These are phyloP conservation scores for Apus apus DNA, from an alignment of 2,113 vertebrate species.

Conservation along the genomic window DNA sequence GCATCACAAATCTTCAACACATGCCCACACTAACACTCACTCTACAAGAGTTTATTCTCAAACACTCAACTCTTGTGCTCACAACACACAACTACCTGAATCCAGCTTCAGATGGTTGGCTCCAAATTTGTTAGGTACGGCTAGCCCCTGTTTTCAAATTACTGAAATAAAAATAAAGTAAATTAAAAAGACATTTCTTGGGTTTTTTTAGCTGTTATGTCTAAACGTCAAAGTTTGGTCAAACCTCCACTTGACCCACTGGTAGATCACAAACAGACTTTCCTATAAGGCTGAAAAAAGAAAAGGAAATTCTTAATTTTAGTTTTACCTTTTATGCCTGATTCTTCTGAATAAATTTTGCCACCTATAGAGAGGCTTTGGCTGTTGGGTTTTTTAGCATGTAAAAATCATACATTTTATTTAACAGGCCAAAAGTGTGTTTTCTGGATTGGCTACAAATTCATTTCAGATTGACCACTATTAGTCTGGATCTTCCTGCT, in stretches of 20 bases:
- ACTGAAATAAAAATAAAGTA: not conserved
- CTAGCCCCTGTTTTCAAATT: not conserved
- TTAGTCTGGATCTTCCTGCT: conserved; percentile 6
- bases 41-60: not conserved
- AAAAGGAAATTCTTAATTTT: not conserved
- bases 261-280: not conserved
- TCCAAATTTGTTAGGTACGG: not conserved
- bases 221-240: not conserved
- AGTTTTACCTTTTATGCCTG: not conserved
- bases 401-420: not conserved
- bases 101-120: not conserved
- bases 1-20: not conserved
- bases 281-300: not conserved
- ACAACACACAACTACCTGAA: not conserved
- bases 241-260: not conserved
- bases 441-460: not conserved
- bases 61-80: not conserved
- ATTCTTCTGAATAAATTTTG: not conserved
- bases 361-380: not conserved
- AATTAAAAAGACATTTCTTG: not conserved
- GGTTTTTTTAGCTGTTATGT: not conserved
- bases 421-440: not conserved
- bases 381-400: not conserved
- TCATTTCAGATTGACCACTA: not conserved
- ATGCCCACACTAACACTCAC: not conserved